phyloP scores from a whole-genome alignment of 2,888 invertebrate species.

The Dynastes hyllus region DNA sequence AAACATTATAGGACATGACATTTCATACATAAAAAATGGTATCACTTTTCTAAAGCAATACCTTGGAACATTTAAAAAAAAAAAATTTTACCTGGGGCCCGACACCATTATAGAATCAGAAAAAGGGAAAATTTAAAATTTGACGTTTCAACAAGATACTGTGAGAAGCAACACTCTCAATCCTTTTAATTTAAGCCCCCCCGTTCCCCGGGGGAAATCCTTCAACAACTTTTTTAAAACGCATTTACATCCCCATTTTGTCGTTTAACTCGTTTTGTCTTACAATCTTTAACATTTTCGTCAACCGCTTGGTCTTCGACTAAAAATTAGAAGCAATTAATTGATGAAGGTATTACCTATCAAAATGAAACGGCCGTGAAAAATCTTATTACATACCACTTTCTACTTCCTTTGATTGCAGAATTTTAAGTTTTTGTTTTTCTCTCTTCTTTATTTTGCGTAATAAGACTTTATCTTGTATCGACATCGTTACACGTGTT shows the following conservation, averaged over 20 bases:
- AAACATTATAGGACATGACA: too few relatives aligned
- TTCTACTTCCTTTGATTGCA: slow-evolving; percentile 74
- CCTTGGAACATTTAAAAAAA: too few relatives aligned
- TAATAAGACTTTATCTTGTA: slow-evolving; percentile 78
- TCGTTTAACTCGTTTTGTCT: background rate
- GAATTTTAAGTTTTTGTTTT: slow-evolving; percentile 78
- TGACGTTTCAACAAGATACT: too few relatives aligned
- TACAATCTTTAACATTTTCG: background rate
- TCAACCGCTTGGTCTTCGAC: background rate
- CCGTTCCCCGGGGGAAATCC: too few relatives aligned
- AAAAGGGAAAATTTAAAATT: too few relatives aligned
- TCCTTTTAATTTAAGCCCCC: too few relatives aligned
- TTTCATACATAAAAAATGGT: too few relatives aligned
- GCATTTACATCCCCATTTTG: background rate
- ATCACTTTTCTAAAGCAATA: too few relatives aligned
- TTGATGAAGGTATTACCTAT: background rate
- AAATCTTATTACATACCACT: slow-evolving; percentile 55
- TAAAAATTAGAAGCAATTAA: background rate
- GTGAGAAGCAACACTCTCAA: too few relatives aligned
- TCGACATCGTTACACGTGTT: slow-evolving; percentile 23
- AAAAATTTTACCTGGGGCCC: too few relatives aligned
- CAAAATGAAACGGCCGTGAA: background rate
- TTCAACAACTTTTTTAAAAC: background rate
- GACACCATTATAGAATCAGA: too few relatives aligned
- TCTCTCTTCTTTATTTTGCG: slow-evolving; percentile 86